Percentiles rank a stretch among this genome's conserved stretches.
Evolutionary conservation across 2,797 vertebrate genomes (phyloP).

Genomic region (Lophius americanus): DNA sequence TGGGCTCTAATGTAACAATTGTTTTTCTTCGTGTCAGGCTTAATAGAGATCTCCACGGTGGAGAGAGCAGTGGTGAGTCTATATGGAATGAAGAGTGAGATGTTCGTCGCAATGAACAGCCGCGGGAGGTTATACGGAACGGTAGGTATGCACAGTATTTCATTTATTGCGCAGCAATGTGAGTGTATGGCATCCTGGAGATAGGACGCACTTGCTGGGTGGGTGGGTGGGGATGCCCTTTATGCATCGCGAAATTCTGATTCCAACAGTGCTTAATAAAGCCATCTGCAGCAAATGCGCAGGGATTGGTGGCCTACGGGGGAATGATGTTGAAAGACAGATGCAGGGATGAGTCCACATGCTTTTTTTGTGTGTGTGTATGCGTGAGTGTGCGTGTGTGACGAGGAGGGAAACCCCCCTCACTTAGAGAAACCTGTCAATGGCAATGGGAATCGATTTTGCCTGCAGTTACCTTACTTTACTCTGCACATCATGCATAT

Average conservation of each 20-base stretch:
- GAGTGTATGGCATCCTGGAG: conserved; percentile 31
- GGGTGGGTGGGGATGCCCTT: neutral
- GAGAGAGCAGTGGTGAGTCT: conserved; percentile 94
- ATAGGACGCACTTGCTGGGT: conserved; percentile 29
- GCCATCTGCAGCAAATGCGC: conserved; percentile 54
- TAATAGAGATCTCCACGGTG: conserved; percentile 96
- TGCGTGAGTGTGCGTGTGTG: neutral
- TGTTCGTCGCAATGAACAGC: conserved; percentile 94
- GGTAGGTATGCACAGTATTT: conserved; percentile 85
- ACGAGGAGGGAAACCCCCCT: conserved; percentile 45
- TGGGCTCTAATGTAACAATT: conserved; percentile 36
- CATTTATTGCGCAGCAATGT: conserved; percentile 54
- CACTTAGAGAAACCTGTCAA: conserved; percentile 53
- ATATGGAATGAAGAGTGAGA: conserved; percentile 87
- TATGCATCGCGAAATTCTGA: conserved; percentile 30
- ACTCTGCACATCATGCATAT: conserved; percentile 22
- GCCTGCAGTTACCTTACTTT: conserved; percentile 34
- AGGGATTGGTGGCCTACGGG: conserved; percentile 36
- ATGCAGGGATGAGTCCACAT: conserved; percentile 41
- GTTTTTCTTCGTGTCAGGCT: conserved; percentile 80
- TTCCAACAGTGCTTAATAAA: conserved; percentile 47
- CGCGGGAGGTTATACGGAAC: conserved; percentile 92
- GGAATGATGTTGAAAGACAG: conserved; percentile 69
- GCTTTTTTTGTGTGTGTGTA: neutral
- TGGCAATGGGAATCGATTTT: conserved; percentile 53